Conservation (phyloP, 2,797 vertebrate genomes). For the Anisognathus igniventris region DNA sequence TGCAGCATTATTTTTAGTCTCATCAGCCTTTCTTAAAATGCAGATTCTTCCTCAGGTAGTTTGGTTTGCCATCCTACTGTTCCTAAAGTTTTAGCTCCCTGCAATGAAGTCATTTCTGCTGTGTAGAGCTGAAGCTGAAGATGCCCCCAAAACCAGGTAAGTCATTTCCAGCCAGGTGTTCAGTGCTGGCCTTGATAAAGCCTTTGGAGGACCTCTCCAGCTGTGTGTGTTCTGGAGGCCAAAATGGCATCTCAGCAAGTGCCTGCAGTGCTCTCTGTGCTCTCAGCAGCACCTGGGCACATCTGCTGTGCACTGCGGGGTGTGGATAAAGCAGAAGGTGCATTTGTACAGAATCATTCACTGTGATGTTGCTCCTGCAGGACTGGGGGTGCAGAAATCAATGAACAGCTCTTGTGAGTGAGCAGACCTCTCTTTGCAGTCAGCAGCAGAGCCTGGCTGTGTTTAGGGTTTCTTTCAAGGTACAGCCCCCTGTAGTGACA, state of each 20-base stretch:
- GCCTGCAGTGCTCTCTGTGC: neutral
- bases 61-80: neutral
- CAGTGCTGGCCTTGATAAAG: neutral
- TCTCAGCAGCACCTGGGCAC: neutral
- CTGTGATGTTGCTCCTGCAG: neutral
- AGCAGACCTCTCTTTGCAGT: neutral
- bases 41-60: neutral
- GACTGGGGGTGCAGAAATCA: neutral
- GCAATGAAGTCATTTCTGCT: neutral
- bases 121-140: neutral
- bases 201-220: neutral
- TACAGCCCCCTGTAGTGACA: neutral
- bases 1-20: neutral
- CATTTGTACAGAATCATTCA: neutral
- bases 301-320: neutral
- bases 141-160: neutral
- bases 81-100: neutral
- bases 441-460: neutral
- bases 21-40: neutral
- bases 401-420: neutral
- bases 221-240: neutral
- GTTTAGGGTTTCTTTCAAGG: conserved; percentile 19
- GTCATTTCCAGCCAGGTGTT: neutral
- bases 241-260: neutral
- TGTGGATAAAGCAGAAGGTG: neutral